Evolutionary conservation across 2,888 invertebrate species (phyloP).

Genomic region (Odontomyia ornata): DNA sequence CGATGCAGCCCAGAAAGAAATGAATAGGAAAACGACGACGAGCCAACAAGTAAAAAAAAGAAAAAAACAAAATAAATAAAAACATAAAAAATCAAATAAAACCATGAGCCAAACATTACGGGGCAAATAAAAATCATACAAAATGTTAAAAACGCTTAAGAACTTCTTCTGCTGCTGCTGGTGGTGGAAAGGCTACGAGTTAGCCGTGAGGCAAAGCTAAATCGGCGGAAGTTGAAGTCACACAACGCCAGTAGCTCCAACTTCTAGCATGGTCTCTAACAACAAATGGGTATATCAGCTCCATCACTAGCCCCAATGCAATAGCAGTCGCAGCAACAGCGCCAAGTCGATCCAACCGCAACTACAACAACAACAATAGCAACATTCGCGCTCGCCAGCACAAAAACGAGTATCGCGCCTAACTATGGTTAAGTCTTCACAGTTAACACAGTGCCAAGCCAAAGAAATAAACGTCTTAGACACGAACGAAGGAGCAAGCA

Average conservation of each 20-base stretch:
- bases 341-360: neutral
- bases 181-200: constrained; percentile 30
- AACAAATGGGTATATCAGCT: constrained; percentile 3
- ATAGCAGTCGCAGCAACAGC: neutral
- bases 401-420: constrained; percentile 36
- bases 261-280: neutral
- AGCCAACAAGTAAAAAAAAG: neutral
- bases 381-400: neutral
- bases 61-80: neutral
- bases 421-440: constrained; percentile 36
- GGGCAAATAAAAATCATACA: no score
- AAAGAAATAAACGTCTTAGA: constrained; percentile 12
- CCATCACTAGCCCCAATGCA: neutral
- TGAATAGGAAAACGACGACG: constrained; percentile 10
- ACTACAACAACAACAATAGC: constrained; percentile 12
- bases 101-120: neutral
- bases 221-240: constrained; percentile 41
- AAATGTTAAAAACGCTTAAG: constrained; percentile 10
- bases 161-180: constrained; percentile 28
- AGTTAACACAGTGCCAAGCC: constrained; percentile 24
- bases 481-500: neutral
- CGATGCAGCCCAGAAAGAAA: constrained; percentile 35
- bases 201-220: constrained; percentile 27
- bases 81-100: neutral
- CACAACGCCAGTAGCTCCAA: constrained; percentile 34